These are phyloP conservation scores for Ellobius talpinus DNA, from an alignment of 2,113 vertebrate species.

Conservation along the genomic window DNA sequence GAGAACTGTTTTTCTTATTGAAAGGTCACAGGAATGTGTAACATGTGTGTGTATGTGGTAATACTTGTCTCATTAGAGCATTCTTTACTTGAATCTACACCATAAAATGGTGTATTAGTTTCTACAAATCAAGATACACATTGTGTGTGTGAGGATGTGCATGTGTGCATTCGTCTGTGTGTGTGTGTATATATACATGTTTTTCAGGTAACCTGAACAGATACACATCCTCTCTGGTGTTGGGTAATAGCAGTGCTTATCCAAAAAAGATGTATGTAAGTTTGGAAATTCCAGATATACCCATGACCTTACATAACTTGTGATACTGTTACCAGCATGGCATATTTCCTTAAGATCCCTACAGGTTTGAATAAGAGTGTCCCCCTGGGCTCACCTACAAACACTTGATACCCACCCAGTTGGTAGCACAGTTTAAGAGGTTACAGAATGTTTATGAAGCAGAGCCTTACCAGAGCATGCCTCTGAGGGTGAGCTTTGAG, in stretches of 20 bases:
- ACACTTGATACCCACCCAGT: neutral
- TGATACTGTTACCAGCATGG: neutral
- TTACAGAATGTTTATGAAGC: neutral
- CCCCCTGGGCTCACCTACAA: neutral
- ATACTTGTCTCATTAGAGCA: too few relatives aligned
- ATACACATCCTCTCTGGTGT: neutral
- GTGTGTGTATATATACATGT: neutral
- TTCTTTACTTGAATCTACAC: too few relatives aligned
- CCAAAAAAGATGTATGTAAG: neutral
- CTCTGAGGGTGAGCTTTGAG: neutral
- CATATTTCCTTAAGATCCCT: slow-evolving; percentile 17
- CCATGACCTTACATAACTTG: neutral
- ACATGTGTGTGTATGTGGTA: too few relatives aligned
- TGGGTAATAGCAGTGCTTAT: neutral
- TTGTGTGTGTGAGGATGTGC: too few relatives aligned
- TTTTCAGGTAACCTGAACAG: neutral
- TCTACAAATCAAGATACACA: too few relatives aligned
- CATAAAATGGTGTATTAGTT: too few relatives aligned
- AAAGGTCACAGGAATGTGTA: too few relatives aligned
- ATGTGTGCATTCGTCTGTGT: too few relatives aligned
- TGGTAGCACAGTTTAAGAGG: neutral
- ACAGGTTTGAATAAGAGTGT: neutral
- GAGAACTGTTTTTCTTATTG: too few relatives aligned
- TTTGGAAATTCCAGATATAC: slow-evolving; percentile 17
- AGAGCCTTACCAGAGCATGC: neutral